Base-by-base conservation (phyloP, 2,888 invertebrate species). In the Adelognathus sp. region DNA sequence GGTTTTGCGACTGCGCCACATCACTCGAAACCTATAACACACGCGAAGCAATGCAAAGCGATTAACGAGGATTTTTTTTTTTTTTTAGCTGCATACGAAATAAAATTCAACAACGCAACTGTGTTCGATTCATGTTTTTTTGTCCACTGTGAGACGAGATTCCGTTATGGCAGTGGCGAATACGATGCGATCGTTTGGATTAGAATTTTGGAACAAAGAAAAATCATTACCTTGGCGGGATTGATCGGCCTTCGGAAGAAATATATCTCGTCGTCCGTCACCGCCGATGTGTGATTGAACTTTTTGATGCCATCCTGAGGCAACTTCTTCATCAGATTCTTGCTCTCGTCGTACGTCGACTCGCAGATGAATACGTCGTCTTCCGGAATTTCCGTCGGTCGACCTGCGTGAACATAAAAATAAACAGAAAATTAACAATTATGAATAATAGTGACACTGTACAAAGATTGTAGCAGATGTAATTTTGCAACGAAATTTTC, bases 371-470 rank as follows among this genome's bases (percentile, higher is more conserved):
- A 99, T 1, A 99, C 95, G 91, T 99, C 98, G 76, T 94, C 94
- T 92, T 99, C 99, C 0, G 95, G 93, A 80, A 99, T 95, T 93
- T 99, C 99, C 0, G 99, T 99, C 54, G 97, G 96, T 11, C 99
- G 96, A 91, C 95, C 97, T 97, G 70, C 50, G 27, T 27, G 4
- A 24, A 7, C 7, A 31, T 29, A 18, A 24, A 39, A 39, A 0
- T n/a, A 1, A 4, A 54, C 11, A 11, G 33, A 46, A 52, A 39
- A 54, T 16, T 1, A 60, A 14, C 14, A 41, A 16, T 11, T 18
- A 2, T 33, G 9, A 18, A 31, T 44, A 29, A 1, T 1, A 29
- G 31, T 33, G 11, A 74, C n/a, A n/a, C n/a, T n/a, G n/a, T n/a
- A n/a, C n/a, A n/a, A n/a, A n/a, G n/a, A n/a, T n/a, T n/a, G n/a